Evolutionary conservation across 2,113 vertebrate genomes (phyloP).

Genomic region (Marcusenius ussheri): DNA sequence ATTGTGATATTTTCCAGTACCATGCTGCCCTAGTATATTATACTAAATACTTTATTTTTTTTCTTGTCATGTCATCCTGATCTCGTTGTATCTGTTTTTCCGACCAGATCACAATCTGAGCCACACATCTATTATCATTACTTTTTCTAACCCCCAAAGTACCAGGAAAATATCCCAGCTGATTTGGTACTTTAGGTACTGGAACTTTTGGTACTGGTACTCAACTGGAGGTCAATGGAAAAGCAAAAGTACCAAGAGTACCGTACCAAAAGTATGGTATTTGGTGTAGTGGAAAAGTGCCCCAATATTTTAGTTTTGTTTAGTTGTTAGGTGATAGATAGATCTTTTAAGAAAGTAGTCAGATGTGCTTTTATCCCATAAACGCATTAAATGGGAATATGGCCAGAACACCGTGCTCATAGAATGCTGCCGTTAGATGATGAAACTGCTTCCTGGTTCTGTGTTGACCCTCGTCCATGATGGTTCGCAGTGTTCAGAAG

Average conservation of each 20-base stretch:
- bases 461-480: background rate
- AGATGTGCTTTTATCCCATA: background rate
- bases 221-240: no score
- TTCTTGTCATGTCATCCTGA: no score
- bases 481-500: constrained; percentile 75
- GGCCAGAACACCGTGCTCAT: background rate
- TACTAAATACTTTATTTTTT: no score
- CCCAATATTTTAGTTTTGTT: no score
- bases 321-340: background rate
- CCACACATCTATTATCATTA: background rate
- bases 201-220: no score
- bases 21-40: no score
- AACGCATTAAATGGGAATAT: background rate
- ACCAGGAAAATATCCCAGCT: no score
- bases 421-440: background rate
- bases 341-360: background rate
- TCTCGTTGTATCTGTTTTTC: no score
- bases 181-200: no score
- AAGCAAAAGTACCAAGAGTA: background rate
- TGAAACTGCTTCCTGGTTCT: background rate
- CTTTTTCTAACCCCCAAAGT: background rate
- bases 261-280: background rate
- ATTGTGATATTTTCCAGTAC: no score
- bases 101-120: no score
- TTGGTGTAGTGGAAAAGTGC: background rate